Evolutionary conservation across 2,113 vertebrate genomes (phyloP).

Genomic region (Ranitomeya variabilis): DNA sequence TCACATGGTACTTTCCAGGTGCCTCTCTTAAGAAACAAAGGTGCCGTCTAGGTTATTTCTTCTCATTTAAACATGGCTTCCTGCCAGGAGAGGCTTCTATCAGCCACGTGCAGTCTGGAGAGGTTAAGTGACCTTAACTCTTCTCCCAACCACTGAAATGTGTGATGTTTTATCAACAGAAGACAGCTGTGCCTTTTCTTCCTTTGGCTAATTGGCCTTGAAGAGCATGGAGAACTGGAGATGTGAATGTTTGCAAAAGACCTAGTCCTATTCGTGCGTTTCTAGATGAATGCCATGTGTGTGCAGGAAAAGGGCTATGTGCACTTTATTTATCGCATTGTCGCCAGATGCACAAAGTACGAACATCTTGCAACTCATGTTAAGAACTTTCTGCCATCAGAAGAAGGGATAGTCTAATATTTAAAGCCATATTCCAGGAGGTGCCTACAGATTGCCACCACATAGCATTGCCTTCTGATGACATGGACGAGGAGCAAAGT

Average conservation of each 20-base stretch:
- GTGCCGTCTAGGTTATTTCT: constrained; percentile 14
- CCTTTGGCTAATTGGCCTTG: constrained; percentile 20
- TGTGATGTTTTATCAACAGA: constrained; percentile 47
- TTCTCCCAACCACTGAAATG: constrained; percentile 13
- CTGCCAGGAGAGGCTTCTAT: neutral
- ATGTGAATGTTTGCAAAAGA: constrained; percentile 1
- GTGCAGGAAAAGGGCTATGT: neutral
- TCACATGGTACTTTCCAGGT: constrained; percentile 3
- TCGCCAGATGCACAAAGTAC: constrained; percentile 18
- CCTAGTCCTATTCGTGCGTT: constrained; percentile 3
- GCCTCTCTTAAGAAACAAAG: constrained; percentile 18
- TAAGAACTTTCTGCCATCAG: neutral
- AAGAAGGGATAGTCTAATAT: neutral
- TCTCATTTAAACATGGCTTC: constrained; percentile 12
- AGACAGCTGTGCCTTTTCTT: constrained; percentile 23
- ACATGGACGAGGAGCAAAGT: neutral
- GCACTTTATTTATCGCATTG: neutral
- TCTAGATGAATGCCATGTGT: neutral
- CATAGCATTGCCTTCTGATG: neutral
- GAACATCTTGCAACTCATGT: neutral
- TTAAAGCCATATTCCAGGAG: neutral
- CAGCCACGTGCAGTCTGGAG: constrained; percentile 7
- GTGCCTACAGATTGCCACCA: neutral
- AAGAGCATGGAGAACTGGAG: constrained; percentile 19
- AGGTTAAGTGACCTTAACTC: constrained; percentile 28